Conservation (phyloP, 2,113 vertebrate species). For the Ceyx margarethae region DNA sequence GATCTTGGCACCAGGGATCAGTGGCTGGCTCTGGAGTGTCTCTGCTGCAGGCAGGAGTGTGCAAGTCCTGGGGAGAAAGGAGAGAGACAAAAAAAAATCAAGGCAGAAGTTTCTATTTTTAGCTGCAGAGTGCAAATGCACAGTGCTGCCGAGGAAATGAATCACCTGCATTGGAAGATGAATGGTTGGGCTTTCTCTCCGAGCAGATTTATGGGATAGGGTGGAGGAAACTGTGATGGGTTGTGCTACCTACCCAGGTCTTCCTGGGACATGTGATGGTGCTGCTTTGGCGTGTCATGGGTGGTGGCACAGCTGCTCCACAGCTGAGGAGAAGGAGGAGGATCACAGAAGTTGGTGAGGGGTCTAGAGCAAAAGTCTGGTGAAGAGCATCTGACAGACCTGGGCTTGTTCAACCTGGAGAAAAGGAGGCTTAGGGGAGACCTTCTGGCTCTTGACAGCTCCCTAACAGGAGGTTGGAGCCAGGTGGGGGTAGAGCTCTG, state of each 20-base stretch:
- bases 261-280: rapidly evolving
- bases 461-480: too few species aligned
- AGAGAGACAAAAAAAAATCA: not conserved
- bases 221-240: rapidly evolving
- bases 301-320: not conserved
- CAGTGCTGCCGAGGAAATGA: not conserved
- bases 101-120: not conserved
- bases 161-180: not conserved
- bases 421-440: too few species aligned
- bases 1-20: not conserved
- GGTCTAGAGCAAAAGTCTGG: not conserved
- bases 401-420: too few species aligned
- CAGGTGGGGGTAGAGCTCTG: too few species aligned
- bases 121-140: not conserved
- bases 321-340: not conserved
- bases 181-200: not conserved
- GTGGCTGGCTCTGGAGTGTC: not conserved
- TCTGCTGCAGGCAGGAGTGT: not conserved
- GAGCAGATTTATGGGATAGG: not conserved
- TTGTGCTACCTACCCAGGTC: not conserved
- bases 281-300: rapidly evolving
- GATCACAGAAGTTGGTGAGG: not conserved
- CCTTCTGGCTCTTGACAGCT: too few species aligned
- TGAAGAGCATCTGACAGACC: not conserved
- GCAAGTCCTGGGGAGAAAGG: not conserved